These are phyloP conservation scores for Peucedramus taeniatus DNA, from an alignment of 2,113 vertebrate species.

Conservation along the genomic window DNA sequence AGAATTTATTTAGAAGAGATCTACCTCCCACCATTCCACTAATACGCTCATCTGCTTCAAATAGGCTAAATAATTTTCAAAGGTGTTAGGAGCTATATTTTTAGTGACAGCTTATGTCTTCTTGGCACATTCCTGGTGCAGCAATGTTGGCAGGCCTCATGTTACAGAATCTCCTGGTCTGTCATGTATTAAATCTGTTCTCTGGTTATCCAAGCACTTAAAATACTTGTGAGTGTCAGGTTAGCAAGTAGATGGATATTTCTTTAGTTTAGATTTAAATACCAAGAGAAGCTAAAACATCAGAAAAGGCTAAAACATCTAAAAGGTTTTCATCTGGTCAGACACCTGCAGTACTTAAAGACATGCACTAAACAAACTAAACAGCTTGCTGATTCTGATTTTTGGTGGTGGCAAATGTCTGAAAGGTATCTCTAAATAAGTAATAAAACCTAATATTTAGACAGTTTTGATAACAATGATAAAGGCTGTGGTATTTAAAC, in stretches of 20 bases:
- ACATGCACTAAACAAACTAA: not conserved
- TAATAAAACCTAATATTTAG: not conserved
- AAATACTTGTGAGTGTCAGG: constrained; percentile 31
- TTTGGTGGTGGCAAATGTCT: not conserved
- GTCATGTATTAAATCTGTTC: constrained; percentile 29
- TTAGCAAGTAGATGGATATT: not conserved
- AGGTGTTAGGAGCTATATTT: constrained; percentile 38
- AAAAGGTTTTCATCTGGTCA: not conserved
- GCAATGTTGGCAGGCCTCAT: not conserved
- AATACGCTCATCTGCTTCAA: constrained; percentile 29
- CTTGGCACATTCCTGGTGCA: constrained; percentile 3
- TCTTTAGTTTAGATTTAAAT: constrained; percentile 1
- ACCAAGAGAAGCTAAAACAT: not conserved
- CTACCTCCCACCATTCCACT: constrained; percentile 30
- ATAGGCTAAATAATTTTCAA: constrained; percentile 38
- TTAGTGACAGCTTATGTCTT: constrained; percentile 38
- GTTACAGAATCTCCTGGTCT: constrained; percentile 34
- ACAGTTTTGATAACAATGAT: not conserved
- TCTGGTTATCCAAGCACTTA: constrained; percentile 24
- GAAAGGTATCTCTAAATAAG: constrained; percentile 1
- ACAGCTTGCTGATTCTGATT: not conserved
- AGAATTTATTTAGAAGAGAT: constrained; percentile 11
- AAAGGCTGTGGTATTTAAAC: not conserved
- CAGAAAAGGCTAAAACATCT: not conserved
- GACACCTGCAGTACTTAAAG: not conserved